A percentile compares a stretch with the other conserved stretches of the same genome.
Evolutionary conservation across 2,888 invertebrate species (phyloP).

Genomic region (Monochamus alternatus): DNA sequence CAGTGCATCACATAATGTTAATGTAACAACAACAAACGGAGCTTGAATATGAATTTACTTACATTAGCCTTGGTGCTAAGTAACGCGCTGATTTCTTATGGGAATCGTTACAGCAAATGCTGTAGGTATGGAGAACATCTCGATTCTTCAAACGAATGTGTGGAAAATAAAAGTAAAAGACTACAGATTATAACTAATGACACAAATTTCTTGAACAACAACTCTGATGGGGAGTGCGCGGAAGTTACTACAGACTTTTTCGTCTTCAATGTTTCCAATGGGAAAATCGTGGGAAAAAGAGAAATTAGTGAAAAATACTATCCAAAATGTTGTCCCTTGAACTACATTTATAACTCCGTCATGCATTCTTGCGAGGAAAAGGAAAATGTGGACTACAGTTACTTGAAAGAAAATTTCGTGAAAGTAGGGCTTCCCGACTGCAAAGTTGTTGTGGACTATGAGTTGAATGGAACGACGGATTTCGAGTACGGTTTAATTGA

Average conservation of each 20-base stretch:
- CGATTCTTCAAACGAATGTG: slow-evolving; percentile 35
- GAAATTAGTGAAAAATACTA: slow-evolving; percentile 36
- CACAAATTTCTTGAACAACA: slow-evolving; percentile 1
- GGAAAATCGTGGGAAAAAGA: slow-evolving; percentile 25
- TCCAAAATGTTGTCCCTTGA: slow-evolving; percentile 60
- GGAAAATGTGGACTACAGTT: slow-evolving; percentile 15
- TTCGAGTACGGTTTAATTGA: slow-evolving; percentile 29
- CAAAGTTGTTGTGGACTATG: slow-evolving; percentile 56
- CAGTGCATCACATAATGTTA: neutral
- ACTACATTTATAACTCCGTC: slow-evolving; percentile 51
- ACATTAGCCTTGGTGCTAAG: slow-evolving; percentile 20
- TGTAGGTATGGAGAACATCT: slow-evolving; percentile 20
- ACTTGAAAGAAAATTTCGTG: slow-evolving; percentile 37
- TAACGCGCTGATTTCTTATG: slow-evolving; percentile 23
- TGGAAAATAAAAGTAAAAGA: slow-evolving; percentile 12
- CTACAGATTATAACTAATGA: slow-evolving; percentile 34
- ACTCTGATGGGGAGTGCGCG: slow-evolving; percentile 20
- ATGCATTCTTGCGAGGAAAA: slow-evolving; percentile 52
- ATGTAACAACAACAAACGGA: slow-evolving; percentile 9
- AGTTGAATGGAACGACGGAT: slow-evolving; percentile 26
- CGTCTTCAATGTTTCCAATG: slow-evolving; percentile 20
- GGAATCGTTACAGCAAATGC: slow-evolving; percentile 22
- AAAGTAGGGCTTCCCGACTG: slow-evolving; percentile 57
- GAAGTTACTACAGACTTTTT: slow-evolving; percentile 28
- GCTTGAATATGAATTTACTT: slow-evolving; percentile 34